Base-by-base conservation (phyloP, 2,888 invertebrate genomes). In the Doris montereyensis region DNA sequence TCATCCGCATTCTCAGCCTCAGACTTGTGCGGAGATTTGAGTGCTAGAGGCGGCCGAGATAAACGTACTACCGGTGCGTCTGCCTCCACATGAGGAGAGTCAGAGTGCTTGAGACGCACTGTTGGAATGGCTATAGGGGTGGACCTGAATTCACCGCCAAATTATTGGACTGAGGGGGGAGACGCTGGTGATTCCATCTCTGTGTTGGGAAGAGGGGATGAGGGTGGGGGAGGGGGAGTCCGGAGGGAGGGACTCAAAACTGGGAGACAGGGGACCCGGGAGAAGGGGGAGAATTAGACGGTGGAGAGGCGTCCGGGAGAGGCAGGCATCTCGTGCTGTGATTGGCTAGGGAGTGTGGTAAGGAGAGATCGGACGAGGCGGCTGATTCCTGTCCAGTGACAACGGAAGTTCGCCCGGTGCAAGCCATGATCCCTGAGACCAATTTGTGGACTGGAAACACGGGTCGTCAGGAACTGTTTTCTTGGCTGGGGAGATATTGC, bases 1-100 rank as follows among this genome's bases (percentile, higher is more conserved):
- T 85, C 84, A 65, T 78, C 78, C 34, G 83, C 83, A 24, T 80
- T 84, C 62, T 82, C 80, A 41, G 83, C 79, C 8, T 75, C 71
- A 28, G 70, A 62, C 30, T n/a, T 26, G 41, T 28, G 58, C 28
- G 13, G 30, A n/a, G 10, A 32, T 24, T 17, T 28, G 26, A 2
- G 58, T 24, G 1, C 3, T 24, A 58, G 24, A 58, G 58, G 58
- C 21, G 24, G 58, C n/a, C 58, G 26, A 74, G 62, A 32, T n/a
- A n/a, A n/a, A n/a, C n/a, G n/a, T n/a, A n/a, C n/a, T n/a, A n/a
- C n/a, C n/a, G n/a, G n/a, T n/a, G n/a, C n/a, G n/a, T n/a, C n/a
- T n/a, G n/a, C n/a, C n/a, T 35, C 68, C 28, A 75, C 28, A 26
- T 76, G 71, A n/a, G 79, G 76, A 2, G 76, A 71, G 10, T 57